Evolutionary conservation across 2,113 vertebrate genomes (phyloP).

Genomic region (Casuarius casuarius): DNA sequence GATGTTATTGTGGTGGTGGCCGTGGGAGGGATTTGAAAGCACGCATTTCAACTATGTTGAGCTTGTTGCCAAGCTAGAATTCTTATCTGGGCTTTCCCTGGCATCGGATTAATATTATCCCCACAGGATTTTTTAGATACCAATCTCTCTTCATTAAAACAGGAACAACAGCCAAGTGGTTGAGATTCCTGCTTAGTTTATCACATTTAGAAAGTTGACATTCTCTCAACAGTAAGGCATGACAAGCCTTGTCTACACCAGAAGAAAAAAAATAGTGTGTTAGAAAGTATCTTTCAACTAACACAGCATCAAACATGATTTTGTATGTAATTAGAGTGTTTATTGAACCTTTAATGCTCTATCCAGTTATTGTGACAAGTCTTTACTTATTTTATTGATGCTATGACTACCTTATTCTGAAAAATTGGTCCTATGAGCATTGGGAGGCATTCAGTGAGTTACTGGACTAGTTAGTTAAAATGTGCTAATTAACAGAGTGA

Average conservation of each 20-base stretch:
- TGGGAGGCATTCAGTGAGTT: not conserved
- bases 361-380: not conserved
- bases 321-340: not conserved
- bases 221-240: not conserved
- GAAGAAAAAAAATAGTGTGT: not conserved
- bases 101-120: constrained; percentile 39
- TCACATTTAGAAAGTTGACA: not conserved
- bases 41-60: not conserved
- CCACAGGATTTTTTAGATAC: constrained; percentile 61
- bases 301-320: not conserved
- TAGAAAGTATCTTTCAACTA: not conserved
- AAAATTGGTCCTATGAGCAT: not conserved
- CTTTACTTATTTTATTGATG: not conserved
- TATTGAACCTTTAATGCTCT: not conserved
- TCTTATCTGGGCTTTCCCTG: constrained; percentile 57
- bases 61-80: constrained; percentile 24
- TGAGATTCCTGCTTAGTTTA: not conserved
- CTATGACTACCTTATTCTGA: not conserved
- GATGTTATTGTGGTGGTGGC: constrained; percentile 1
- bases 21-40: constrained; percentile 57
- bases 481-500: not conserved
- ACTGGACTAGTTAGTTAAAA: not conserved
- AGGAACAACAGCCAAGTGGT: not conserved
- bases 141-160: constrained; percentile 8
- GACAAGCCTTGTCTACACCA: not conserved